These are phyloP conservation scores for Rhincodon typus DNA, from an alignment of 2,797 vertebrate species.

Conservation along the genomic window DNA sequence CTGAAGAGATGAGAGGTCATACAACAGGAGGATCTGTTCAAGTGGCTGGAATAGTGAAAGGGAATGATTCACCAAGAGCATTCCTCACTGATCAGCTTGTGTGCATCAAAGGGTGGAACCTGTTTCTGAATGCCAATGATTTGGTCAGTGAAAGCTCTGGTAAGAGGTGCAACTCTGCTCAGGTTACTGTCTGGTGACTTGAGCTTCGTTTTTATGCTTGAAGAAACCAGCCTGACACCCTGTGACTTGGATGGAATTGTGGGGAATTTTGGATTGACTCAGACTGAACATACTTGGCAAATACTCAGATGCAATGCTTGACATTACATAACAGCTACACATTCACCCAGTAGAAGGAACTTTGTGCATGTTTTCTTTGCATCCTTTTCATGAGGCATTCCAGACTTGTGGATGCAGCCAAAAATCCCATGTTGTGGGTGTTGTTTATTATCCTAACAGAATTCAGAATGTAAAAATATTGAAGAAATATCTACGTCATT, in stretches of 20 bases:
- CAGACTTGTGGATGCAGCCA: not conserved
- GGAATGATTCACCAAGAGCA: not conserved
- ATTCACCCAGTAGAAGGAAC: not conserved
- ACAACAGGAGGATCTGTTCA: not conserved
- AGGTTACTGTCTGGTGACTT: not conserved
- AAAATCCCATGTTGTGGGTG: not conserved
- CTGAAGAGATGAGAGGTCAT: not conserved
- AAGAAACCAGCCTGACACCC: not conserved
- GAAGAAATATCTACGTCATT: too few relatives aligned
- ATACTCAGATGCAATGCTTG: not conserved
- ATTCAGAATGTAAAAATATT: too few relatives aligned
- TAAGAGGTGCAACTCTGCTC: not conserved
- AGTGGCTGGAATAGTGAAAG: not conserved
- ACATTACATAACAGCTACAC: not conserved
- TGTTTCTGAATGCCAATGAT: not conserved
- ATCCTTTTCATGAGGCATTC: not conserved
- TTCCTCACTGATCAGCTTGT: not conserved
- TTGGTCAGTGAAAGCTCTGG: not conserved
- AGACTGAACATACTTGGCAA: not conserved
- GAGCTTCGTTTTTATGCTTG: not conserved
- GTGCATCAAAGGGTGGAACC: not conserved
- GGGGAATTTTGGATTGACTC: not conserved
- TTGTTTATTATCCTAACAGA: not conserved
- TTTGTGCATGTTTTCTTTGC: not conserved
- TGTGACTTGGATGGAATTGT: not conserved